phyloP scores from a whole-genome alignment of 2,797 vertebrate species.

The Eptatretus atami region DNA sequence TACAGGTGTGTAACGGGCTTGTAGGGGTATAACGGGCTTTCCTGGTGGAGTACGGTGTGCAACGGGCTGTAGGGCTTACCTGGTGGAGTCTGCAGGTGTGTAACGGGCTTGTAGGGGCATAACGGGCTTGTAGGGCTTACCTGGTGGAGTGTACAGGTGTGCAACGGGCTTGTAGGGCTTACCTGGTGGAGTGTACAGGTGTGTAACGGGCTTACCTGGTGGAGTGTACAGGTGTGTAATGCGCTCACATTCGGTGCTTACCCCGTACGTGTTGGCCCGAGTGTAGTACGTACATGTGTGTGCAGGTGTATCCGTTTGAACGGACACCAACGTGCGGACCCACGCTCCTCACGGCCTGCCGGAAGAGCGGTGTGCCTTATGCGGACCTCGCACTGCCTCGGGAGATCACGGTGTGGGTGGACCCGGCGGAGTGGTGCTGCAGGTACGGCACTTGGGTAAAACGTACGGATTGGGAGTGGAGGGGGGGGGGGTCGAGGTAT shows the following conservation, averaged over 20 bases:
- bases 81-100: too few species aligned
- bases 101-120: too few species aligned
- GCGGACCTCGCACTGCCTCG: not conserved
- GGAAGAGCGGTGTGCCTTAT: not conserved
- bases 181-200: not conserved
- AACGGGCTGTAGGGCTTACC: too few species aligned
- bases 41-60: too few species aligned
- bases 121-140: too few species aligned
- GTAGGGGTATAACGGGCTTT: too few species aligned
- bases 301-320: slow-evolving; percentile 2
- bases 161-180: too few species aligned
- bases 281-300: not conserved
- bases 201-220: not conserved
- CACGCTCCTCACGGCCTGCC: not conserved
- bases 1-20: too few species aligned
- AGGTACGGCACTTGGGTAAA: not conserved
- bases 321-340: not conserved
- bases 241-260: not conserved
- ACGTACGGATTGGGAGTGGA: fast-evolving
- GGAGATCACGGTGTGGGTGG: slow-evolving; percentile 3
- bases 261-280: not conserved
- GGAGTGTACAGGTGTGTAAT: too few species aligned
- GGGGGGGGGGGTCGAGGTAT: too few species aligned
- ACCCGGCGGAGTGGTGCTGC: not conserved
- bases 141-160: too few species aligned